Evolutionary conservation across 2,113 vertebrate genomes (phyloP).

Genomic region (Prionailurus viverrinus): DNA sequence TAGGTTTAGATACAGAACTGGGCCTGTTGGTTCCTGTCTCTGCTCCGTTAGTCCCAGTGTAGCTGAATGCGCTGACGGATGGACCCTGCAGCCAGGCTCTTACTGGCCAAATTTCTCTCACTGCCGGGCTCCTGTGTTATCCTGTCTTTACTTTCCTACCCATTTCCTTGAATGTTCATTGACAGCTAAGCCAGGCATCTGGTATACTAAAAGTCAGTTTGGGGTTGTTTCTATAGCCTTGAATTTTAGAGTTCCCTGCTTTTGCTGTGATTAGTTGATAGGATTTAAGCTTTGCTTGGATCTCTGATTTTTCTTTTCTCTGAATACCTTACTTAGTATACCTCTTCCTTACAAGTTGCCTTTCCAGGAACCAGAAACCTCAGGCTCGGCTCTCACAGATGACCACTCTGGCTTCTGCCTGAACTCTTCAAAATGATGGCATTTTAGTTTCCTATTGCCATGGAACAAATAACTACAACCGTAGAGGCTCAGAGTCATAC

Average conservation of each 20-base stretch:
- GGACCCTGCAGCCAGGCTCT: neutral
- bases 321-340: neutral
- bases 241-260: neutral
- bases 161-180: neutral
- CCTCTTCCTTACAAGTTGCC: neutral
- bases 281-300: neutral
- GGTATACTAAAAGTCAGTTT: neutral
- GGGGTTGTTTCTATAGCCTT: neutral
- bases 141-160: neutral
- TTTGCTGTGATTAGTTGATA: neutral
- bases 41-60: neutral
- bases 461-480: neutral
- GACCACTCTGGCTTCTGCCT: neutral
- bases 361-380: neutral
- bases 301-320: neutral
- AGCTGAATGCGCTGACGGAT: neutral
- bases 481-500: neutral
- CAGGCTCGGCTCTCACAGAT: neutral
- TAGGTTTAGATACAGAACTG: neutral
- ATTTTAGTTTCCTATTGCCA: neutral
- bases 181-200: neutral
- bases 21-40: neutral
- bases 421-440: neutral
- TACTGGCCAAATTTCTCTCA: neutral
- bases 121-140: neutral